A percentile compares a stretch with the other conserved stretches of the same genome.
phyloP scores from a whole-genome alignment of 2,113 vertebrate genomes.

The Bambusicola thoracicus region DNA sequence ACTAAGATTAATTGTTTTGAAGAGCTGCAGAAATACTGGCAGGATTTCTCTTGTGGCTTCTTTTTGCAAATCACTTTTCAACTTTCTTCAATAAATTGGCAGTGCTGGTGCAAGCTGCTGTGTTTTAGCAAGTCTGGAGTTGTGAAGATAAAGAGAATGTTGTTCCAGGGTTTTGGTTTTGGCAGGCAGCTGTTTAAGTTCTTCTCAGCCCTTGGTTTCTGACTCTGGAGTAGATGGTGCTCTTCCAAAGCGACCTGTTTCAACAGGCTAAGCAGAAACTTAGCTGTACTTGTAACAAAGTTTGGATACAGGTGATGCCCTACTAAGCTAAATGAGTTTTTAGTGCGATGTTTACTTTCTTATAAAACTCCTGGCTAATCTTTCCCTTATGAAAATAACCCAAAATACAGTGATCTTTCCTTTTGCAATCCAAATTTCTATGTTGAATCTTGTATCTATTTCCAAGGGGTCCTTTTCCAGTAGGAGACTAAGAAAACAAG shows the following conservation, averaged over 20 bases:
- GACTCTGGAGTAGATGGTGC: neutral
- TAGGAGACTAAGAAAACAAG: neutral
- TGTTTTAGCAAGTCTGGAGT: neutral
- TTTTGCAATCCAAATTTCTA: neutral
- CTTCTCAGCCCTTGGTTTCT: neutral
- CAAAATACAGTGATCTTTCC: neutral
- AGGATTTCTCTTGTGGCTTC: neutral
- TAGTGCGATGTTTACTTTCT: neutral
- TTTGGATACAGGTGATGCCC: neutral
- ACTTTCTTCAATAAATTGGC: neutral
- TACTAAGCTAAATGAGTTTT: neutral
- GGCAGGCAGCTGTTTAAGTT: constrained; percentile 17
- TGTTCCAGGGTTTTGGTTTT: neutral
- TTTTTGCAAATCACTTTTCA: neutral
- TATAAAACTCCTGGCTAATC: neutral
- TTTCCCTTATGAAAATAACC: neutral
- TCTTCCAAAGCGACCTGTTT: neutral
- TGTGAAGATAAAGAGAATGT: neutral
- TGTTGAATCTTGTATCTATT: neutral
- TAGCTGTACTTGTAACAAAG: neutral
- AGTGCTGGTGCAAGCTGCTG: neutral
- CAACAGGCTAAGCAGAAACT: neutral
- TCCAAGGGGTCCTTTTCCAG: neutral
- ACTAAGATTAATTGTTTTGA: neutral
- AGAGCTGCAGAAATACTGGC: neutral